These are phyloP conservation scores for Mactromeris polynyma DNA, from an alignment of 2,888 invertebrate genomes.

Conservation along the genomic window DNA sequence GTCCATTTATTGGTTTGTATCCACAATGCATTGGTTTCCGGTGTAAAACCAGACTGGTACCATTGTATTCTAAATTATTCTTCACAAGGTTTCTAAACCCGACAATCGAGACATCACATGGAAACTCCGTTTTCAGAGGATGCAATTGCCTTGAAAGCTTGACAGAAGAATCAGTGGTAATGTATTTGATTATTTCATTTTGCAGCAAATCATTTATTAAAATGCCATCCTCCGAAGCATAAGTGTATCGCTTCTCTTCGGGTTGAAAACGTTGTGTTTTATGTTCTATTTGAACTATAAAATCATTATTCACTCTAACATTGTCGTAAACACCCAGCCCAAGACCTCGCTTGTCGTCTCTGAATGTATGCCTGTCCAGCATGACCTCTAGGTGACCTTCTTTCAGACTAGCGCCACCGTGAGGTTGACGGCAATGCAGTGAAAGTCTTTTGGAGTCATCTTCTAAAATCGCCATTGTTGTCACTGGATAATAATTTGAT, in stretches of 20 bases:
- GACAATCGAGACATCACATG: conserved; percentile 80
- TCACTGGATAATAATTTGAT: conserved; percentile 86
- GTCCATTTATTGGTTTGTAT: conserved; percentile 61
- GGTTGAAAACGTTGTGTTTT: neutral
- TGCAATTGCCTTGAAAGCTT: conserved; percentile 68
- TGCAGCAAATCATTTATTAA: conserved; percentile 75
- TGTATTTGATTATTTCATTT: conserved; percentile 75
- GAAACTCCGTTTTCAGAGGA: conserved; percentile 72
- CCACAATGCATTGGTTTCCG: conserved; percentile 78
- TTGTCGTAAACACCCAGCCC: conserved; percentile 85
- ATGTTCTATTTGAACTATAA: conserved; percentile 81
- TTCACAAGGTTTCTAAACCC: conserved; percentile 78
- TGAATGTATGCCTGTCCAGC: conserved; percentile 84
- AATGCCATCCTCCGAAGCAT: conserved; percentile 76
- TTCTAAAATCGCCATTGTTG: conserved; percentile 83
- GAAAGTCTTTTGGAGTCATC: conserved; percentile 80
- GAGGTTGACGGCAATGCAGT: conserved; percentile 85
- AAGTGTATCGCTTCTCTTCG: conserved; percentile 62
- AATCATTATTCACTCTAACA: conserved; percentile 78
- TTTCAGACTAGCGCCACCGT: conserved; percentile 82
- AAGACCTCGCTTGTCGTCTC: conserved; percentile 85
- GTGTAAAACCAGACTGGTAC: conserved; percentile 81
- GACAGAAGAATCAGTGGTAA: conserved; percentile 73
- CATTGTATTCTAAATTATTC: conserved; percentile 76
- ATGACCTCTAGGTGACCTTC: conserved; percentile 85